Evolutionary conservation across 2,888 invertebrate species (phyloP).

Genomic region (Coremacera marginata): DNA sequence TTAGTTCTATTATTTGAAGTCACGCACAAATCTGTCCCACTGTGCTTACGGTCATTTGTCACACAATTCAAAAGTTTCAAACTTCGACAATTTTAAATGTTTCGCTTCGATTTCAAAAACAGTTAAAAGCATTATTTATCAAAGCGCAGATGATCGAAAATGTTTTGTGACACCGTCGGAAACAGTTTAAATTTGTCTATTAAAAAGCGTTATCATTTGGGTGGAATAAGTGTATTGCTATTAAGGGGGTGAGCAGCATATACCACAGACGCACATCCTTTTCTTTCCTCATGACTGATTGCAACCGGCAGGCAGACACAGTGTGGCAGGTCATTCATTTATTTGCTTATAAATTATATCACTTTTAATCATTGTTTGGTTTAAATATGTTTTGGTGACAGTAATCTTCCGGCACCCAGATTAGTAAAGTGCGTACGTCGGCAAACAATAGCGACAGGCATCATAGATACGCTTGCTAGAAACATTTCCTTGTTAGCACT

Average conservation of each 20-base stretch:
- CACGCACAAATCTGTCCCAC: constrained; percentile 24
- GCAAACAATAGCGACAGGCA: constrained; percentile 44
- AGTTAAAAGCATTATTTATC: constrained; percentile 60
- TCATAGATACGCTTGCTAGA: constrained; percentile 31
- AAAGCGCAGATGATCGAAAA: background rate
- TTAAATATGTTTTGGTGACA: constrained; percentile 70
- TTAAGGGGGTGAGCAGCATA: background rate
- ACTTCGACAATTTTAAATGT: constrained; percentile 45
- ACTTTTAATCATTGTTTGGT: constrained; percentile 43
- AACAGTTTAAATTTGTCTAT: constrained; percentile 15
- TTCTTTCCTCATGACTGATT: constrained; percentile 24
- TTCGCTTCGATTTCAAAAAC: constrained; percentile 55
- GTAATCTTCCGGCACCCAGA: constrained; percentile 68
- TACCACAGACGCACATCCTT: too few relatives aligned
- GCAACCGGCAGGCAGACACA: constrained; percentile 23
- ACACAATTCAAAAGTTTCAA: constrained; percentile 37
- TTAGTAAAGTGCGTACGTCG: constrained; percentile 58
- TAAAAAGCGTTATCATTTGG: constrained; percentile 1
- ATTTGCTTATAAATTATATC: constrained; percentile 63
- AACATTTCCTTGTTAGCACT: constrained; percentile 41
- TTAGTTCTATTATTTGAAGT: background rate
- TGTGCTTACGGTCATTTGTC: constrained; percentile 39
- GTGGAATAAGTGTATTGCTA: background rate
- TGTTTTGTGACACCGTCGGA: constrained; percentile 46
- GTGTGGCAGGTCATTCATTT: constrained; percentile 51